phyloP scores from a whole-genome alignment of 2,888 invertebrate genomes.

The Xylophagus ater region DNA sequence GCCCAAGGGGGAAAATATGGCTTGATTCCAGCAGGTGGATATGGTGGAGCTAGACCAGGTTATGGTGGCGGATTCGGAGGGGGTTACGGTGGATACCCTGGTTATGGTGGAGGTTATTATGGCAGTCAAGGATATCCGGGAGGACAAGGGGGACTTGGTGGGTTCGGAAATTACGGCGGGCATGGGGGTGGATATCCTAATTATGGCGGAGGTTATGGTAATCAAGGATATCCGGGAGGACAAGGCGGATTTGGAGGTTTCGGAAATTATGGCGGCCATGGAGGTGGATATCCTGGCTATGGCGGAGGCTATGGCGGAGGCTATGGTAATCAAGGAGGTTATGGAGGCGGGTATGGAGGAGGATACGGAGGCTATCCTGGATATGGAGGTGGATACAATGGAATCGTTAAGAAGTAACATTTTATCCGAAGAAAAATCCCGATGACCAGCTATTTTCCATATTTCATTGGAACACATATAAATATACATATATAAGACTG shows the following conservation, averaged over 20 bases:
- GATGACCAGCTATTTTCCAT: too few relatives aligned
- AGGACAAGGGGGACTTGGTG: not conserved
- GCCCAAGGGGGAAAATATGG: slow-evolving; percentile 1
- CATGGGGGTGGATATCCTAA: not conserved
- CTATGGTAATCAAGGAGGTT: not conserved
- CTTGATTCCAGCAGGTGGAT: not conserved
- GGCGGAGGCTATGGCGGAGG: not conserved
- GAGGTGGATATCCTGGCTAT: slow-evolving; percentile 1
- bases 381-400: too few relatives aligned
- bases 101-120: not conserved
- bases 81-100: not conserved
- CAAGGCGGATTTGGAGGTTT: not conserved
- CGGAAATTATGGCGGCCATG: not conserved
- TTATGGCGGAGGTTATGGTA: slow-evolving; percentile 1
- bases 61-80: not conserved
- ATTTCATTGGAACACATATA: too few relatives aligned
- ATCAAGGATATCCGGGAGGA: not conserved
- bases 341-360: not conserved
- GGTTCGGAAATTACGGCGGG: not conserved
- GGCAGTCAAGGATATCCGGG: not conserved
- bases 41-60: slow-evolving; percentile 1
- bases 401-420: too few relatives aligned
- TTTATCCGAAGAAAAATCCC: too few relatives aligned
- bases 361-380: not conserved
- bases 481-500: too few relatives aligned